Percentiles rank a stretch among this genome's conserved stretches.
Conservation (phyloP, 2,888 invertebrate species). For the Hanleya hanleyi region DNA sequence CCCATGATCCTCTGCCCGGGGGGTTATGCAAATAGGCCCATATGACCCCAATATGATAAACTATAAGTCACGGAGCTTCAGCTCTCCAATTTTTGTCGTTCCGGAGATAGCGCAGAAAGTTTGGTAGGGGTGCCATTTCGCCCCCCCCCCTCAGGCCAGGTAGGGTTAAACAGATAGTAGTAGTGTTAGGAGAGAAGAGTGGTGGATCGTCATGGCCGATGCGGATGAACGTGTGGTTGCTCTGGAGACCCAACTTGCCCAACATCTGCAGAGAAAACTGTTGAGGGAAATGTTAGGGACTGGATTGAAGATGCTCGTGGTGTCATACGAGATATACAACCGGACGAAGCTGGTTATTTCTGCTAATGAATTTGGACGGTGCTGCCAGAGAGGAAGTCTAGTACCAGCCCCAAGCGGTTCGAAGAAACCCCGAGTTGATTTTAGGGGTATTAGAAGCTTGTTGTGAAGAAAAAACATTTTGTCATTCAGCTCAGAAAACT, state of each 20-base stretch:
- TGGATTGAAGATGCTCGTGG: not conserved
- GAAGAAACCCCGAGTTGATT: not conserved
- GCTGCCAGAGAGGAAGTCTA: not conserved
- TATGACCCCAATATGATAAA: no score
- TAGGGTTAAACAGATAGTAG: no score
- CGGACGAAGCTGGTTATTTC: not conserved
- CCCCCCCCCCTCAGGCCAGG: no score
- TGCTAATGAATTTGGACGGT: not conserved
- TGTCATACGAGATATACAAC: not conserved
- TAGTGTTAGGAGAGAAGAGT: no score
- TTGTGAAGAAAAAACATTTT: not conserved
- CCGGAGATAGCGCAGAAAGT: no score
- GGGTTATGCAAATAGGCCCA: no score
- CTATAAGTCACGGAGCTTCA: no score
- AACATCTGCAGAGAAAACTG: not conserved
- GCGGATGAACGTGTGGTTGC: not conserved
- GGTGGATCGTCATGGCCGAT: slow-evolving; percentile 2
- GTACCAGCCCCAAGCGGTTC: not conserved
- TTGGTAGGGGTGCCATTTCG: no score
- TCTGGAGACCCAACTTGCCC: not conserved
- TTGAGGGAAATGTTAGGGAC: not conserved
- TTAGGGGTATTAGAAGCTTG: not conserved
- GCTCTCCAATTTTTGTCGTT: no score
- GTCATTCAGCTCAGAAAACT: not conserved
- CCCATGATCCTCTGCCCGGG: no score